Base-by-base conservation (phyloP, 2,888 invertebrate genomes). In the Xylophagus ater region DNA sequence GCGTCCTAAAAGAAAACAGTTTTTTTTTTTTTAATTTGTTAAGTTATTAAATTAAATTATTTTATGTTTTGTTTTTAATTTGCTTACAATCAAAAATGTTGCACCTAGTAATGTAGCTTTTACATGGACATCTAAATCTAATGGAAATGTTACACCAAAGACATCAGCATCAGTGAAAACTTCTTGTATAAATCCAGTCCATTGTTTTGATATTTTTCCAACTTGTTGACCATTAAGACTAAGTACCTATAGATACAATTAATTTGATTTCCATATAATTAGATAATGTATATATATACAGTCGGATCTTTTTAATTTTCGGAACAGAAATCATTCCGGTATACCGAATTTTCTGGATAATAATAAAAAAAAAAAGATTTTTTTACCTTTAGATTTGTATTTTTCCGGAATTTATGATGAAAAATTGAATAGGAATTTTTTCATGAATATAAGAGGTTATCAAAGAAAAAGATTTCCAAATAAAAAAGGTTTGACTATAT, bases 61-160 rank as follows among this genome's bases (percentile, higher is more conserved):
- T n/a, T n/a, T n/a, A n/a, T n/a, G n/a, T n/a, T n/a, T n/a, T n/a
- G n/a, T n/a, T n/a, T n/a, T n/a, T n/a, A n/a, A n/a, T n/a, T n/a
- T 47, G 74, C 79, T 74, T 66, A 82, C 83, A 56, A 84, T 78
- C 33, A 84, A 66, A 59, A 83, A 78, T 55, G 81, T 76, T 3
- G 82, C 81, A 34, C 81, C 82, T 13, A 84, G 60, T 53, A 84
- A 67, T 3, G 81, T 76, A 0, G 82, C 82, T 56, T 84, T 84
- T 67, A 82, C 78, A 56, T 76, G 74, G 18, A 81, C 82, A 57
- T 89, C 87, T 53, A 92, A 67, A 63, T 88, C 86, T 67, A 81
- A 71, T 0, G 90, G 90, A 62, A 92, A 92, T 15, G 76, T 73
- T 46, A 90, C 78, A 14, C 85, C 87, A 60, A 89, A 90, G 57